Evolutionary conservation across 2,888 invertebrate genomes (phyloP), one percentile per base, ranked within the genome.

Genomic region (Drosophila picticornis): DNA sequence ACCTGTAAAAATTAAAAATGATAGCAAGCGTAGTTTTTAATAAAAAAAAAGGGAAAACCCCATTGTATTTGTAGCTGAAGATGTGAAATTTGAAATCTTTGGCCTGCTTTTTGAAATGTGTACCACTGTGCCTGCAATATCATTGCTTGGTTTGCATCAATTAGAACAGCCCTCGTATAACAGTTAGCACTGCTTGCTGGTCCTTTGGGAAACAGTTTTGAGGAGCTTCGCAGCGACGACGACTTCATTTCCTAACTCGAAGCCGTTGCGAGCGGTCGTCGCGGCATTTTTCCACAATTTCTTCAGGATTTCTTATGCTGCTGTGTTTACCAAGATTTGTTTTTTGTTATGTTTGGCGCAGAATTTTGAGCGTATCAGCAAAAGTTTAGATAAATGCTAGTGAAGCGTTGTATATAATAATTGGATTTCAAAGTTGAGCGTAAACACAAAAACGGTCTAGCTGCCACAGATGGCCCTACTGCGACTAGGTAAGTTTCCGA

Each of bases 181-280:
- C 77, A 72, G 77, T 66, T 48, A 11, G 34, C 67, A 77, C 81
- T 80, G 78, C 78, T 75, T 74, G 64, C 58, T 32, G 34, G 6
- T 61, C 57, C 64, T 27, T 38, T 25, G 25, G 50, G 50, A 27
- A 70, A 38, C 38, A 19, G 13, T 34, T 36, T 46, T 31, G 25
- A 25, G n/a, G 13, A n/a, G 29, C 43, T 25, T 65, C 51, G 27
- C 57, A 4, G 52, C 40, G 57, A 34, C 46, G 53, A 19, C 27
- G 29, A 32, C 55, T 52, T 80, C 78, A 79, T 68, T 79, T 77
- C 29, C 51, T 72, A 69, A 66, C 53, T 69, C 56, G 81, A 60
- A 63, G 72, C 68, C 68, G 77, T 60, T 51, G 81, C 73, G 81
- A 81, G 48, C 68, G 68, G 78, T 77, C 51, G 65, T 69, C 60